A percentile compares a stretch with the other conserved stretches of the same genome.
These are phyloP conservation scores for Platycercus adscitus DNA, from an alignment of 2,113 vertebrate species.

Conservation along the genomic window DNA sequence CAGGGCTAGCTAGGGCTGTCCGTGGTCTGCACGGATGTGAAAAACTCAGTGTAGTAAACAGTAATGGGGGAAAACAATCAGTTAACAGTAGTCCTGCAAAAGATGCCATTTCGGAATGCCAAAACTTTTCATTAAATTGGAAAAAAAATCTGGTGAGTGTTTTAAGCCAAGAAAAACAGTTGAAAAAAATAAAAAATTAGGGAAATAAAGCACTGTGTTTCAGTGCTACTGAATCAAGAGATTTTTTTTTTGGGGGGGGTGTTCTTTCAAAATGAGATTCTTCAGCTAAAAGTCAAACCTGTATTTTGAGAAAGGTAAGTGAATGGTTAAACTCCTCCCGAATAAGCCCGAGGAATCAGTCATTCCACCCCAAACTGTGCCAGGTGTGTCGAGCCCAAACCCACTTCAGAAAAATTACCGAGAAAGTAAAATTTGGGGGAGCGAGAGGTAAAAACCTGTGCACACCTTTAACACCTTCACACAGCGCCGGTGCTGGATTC, in stretches of 20 bases:
- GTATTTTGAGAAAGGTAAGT: not conserved
- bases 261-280: not conserved
- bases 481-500: not conserved
- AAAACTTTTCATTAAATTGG: slow-evolving; percentile 37
- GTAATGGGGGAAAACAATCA: not conserved
- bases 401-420: not conserved
- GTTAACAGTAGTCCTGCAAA: not conserved
- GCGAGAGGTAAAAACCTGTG: not conserved
- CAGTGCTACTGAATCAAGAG: not conserved
- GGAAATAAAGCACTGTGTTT: not conserved
- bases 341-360: not conserved
- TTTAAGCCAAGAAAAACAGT: slow-evolving; percentile 49
- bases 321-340: not conserved
- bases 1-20: not conserved
- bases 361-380: not conserved
- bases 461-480: not conserved
- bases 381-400: not conserved
- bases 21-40: not conserved
- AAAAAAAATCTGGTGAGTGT: slow-evolving; percentile 25
- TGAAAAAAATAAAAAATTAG: not conserved
- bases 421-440: not conserved
- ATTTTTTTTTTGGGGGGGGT: not conserved
- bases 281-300: not conserved
- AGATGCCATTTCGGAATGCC: slow-evolving; percentile 33
- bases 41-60: not conserved